Evolutionary conservation across 2,113 vertebrate species (phyloP).

Genomic region (Nymphicus hollandicus): DNA sequence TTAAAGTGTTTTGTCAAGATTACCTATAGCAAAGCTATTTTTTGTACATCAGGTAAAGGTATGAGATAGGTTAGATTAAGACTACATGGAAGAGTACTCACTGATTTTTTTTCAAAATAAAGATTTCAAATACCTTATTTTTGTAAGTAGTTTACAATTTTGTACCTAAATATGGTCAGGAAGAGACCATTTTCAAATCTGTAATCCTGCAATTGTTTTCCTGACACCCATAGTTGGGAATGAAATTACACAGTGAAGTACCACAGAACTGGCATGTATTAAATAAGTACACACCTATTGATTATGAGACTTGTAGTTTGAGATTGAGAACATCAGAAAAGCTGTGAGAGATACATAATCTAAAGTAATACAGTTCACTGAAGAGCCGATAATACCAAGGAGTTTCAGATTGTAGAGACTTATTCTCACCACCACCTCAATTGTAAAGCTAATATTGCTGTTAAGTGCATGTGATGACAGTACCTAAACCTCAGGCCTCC

Average conservation of each 20-base stretch:
- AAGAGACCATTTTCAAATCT: background rate
- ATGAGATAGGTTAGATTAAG: background rate
- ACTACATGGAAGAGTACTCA: background rate
- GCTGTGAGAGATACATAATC: background rate
- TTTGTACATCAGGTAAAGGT: background rate
- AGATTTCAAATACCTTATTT: background rate
- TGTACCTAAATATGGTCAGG: background rate
- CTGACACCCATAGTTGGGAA: background rate
- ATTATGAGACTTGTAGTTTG: background rate
- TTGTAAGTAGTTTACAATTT: background rate
- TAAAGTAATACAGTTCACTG: background rate
- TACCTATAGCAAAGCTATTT: background rate
- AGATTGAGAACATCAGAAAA: background rate
- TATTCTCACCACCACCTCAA: background rate
- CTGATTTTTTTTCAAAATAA: background rate
- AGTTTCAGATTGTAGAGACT: background rate
- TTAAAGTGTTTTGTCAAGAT: background rate
- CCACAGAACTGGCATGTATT: background rate
- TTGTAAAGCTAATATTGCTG: background rate
- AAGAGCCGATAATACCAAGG: rapidly evolving
- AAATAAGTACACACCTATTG: background rate
- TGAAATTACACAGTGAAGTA: background rate
- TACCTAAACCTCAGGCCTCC: background rate
- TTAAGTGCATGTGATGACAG: background rate
- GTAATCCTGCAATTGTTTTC: background rate